Conservation (phyloP, 2,888 invertebrate genomes). For the Catocala nupta region DNA sequence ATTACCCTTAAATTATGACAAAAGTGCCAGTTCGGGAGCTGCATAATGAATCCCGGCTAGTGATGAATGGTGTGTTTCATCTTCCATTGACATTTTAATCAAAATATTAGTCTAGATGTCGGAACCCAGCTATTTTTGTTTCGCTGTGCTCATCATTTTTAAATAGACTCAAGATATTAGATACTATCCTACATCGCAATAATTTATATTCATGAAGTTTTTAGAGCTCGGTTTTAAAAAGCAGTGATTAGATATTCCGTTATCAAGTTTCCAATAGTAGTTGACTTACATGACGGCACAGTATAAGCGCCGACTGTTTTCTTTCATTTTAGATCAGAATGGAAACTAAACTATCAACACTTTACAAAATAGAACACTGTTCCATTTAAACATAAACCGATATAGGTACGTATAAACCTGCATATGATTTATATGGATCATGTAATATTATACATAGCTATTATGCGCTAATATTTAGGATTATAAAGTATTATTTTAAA, state of each 20-base stretch:
- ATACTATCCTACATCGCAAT: background rate
- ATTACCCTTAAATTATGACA: slow-evolving; percentile 84
- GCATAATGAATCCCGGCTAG: slow-evolving; percentile 71
- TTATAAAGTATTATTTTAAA: too few species aligned
- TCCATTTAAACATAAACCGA: slow-evolving; percentile 24
- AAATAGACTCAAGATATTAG: background rate
- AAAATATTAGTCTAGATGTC: slow-evolving; percentile 39
- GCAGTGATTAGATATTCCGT: too few species aligned
- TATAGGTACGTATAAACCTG: background rate
- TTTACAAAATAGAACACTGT: slow-evolving; percentile 19
- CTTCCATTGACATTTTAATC: slow-evolving; percentile 62
- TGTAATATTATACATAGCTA: too few species aligned
- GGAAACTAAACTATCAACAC: slow-evolving; percentile 38
- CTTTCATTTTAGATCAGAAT: slow-evolving; percentile 40
- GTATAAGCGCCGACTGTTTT: slow-evolving; percentile 30
- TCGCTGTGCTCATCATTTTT: slow-evolving; percentile 5
- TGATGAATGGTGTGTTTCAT: slow-evolving; percentile 75
- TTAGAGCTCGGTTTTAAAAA: too few species aligned
- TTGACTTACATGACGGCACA: slow-evolving; percentile 20
- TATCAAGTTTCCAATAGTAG: slow-evolving; percentile 17
- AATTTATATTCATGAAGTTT: background rate
- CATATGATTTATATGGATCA: too few species aligned
- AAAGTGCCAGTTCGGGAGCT: slow-evolving; percentile 72
- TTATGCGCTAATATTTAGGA: too few species aligned
- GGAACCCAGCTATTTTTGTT: slow-evolving; percentile 11